Evolutionary conservation across 1,140 invertebrate genomes (phyloP).

Genomic region (Drosophila grimshawi): DNA sequence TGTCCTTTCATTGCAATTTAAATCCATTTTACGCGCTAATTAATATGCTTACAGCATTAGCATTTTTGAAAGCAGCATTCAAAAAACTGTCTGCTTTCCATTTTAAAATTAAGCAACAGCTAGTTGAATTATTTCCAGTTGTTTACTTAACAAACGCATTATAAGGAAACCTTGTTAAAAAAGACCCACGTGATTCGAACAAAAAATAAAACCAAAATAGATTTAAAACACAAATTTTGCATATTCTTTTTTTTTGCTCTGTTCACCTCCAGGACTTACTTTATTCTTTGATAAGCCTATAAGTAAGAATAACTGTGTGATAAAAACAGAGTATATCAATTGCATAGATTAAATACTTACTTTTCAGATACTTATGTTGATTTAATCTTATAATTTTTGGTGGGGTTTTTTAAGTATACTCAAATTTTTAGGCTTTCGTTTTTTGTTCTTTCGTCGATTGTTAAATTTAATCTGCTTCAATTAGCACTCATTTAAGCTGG

Average conservation of each 20-base stretch:
- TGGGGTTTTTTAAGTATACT: slow-evolving; percentile 7
- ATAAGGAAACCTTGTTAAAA: too few species aligned
- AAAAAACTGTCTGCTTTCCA: background rate
- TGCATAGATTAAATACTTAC: slow-evolving; percentile 49
- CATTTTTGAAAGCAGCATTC: background rate
- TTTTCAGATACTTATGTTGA: slow-evolving; percentile 40
- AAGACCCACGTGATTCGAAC: too few species aligned
- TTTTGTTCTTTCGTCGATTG: slow-evolving; percentile 12
- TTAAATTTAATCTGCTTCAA: slow-evolving; percentile 8
- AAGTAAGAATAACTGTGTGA: too few species aligned
- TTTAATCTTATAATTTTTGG: slow-evolving; percentile 55
- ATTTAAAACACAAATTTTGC: too few species aligned
- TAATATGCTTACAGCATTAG: background rate
- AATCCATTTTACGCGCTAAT: background rate
- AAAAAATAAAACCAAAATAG: too few species aligned
- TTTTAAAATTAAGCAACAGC: background rate
- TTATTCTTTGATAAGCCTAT: too few species aligned
- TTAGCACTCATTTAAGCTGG: slow-evolving; percentile 8
- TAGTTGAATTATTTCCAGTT: background rate
- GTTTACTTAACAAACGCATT: too few species aligned
- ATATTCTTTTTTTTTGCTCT: too few species aligned
- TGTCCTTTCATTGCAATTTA: background rate
- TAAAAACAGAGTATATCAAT: background rate
- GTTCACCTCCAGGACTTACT: too few species aligned
- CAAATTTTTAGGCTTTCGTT: background rate